Percentiles rank a stretch among this genome's conserved stretches.
These are phyloP conservation scores for Lophura nycthemera DNA, from an alignment of 2,113 vertebrate genomes.

Conservation along the genomic window DNA sequence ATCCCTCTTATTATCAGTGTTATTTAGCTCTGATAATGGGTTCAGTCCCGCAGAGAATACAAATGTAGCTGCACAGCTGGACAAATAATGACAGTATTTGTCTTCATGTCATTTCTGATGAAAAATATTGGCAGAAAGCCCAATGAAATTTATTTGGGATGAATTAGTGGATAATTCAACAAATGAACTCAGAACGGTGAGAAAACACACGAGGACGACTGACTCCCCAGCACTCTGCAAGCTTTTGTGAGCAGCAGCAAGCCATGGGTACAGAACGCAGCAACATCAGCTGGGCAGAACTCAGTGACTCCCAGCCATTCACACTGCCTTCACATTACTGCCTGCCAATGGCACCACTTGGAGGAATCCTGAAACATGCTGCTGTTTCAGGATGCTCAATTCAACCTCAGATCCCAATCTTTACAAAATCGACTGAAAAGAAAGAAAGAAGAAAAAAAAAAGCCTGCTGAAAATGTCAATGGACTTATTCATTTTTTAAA, in stretches of 20 bases:
- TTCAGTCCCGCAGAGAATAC: conserved; percentile 1
- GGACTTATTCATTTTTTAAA: neutral
- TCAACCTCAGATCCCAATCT: neutral
- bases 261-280: rapidly evolving
- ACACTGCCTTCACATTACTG: rapidly evolving
- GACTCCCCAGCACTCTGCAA: neutral
- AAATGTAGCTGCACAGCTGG: conserved; percentile 51
- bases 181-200: neutral
- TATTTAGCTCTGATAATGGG: conserved; percentile 18
- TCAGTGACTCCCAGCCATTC: neutral
- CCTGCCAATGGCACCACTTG: neutral
- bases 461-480: neutral
- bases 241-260: neutral
- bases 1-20: neutral
- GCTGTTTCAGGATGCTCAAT: neutral
- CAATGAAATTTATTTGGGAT: conserved; percentile 22
- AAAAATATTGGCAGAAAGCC: conserved; percentile 40
- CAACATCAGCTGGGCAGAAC: rapidly evolving
- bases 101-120: conserved; percentile 23
- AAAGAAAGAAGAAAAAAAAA: too few relatives aligned
- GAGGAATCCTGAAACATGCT: neutral
- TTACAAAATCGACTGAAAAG: neutral
- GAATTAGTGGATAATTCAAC: conserved; percentile 23
- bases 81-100: conserved; percentile 52
- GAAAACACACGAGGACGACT: neutral